Conservation (phyloP, 2,888 invertebrate genomes). For the Encarsia formosa region DNA sequence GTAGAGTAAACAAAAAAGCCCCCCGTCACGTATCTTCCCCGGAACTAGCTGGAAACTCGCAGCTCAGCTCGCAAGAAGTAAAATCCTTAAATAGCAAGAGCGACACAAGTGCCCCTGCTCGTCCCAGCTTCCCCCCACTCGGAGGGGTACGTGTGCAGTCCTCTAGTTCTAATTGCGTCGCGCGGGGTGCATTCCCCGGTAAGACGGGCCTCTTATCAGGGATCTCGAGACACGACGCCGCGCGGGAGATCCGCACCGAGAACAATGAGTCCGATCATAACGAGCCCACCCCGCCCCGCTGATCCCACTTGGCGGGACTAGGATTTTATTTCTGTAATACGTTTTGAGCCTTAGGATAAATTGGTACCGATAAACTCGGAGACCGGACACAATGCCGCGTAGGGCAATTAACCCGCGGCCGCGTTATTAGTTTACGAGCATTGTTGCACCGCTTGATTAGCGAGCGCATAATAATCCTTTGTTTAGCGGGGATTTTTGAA, state of each 20-base stretch:
- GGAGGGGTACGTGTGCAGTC: neutral
- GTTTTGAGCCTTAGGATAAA: conserved; percentile 12
- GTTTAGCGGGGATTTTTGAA: too few relatives aligned
- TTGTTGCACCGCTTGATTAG: too few relatives aligned
- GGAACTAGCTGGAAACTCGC: too few relatives aligned
- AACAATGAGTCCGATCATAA: conserved; percentile 21
- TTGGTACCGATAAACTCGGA: conserved; percentile 13
- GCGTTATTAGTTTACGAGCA: neutral
- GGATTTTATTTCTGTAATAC: neutral
- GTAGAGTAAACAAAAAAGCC: too few relatives aligned
- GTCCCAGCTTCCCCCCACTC: neutral
- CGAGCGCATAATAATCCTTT: too few relatives aligned
- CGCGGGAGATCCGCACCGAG: neutral
- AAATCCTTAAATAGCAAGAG: neutral
- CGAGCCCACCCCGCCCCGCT: neutral
- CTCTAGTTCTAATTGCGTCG: conserved; percentile 19
- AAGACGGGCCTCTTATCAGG: neutral
- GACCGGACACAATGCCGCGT: neutral
- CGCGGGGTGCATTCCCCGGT: neutral
- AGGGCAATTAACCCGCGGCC: conserved; percentile 7
- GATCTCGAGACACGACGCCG: neutral
- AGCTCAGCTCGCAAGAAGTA: too few relatives aligned
- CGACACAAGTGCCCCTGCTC: neutral
- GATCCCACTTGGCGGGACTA: neutral
- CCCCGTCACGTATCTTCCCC: too few relatives aligned